Evolutionary conservation across 2,797 vertebrate genomes (phyloP), one percentile per base, ranked within the genome.

Genomic region (Enteromius thamalakanensis): DNA sequence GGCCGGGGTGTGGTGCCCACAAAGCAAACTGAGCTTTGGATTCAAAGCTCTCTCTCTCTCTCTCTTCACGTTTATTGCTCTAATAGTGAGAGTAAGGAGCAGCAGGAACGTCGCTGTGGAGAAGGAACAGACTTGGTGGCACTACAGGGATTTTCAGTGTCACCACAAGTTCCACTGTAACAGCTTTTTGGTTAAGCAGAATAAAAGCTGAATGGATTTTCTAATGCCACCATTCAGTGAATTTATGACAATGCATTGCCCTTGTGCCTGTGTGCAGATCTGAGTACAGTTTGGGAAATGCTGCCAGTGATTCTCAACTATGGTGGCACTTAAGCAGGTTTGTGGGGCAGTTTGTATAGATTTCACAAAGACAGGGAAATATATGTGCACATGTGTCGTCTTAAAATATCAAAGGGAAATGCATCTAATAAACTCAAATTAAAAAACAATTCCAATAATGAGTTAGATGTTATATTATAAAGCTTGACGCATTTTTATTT

Each of bases 71-170:
- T 75, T 85, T 79, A 82, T 85, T 83, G 83, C 85, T 80, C 81
- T 78, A 79, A 72, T 83, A 82, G 74, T 51, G 68, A 55, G 68
- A 78, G 78, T 78, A 71, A 69, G 69, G 51, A 75, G 76, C 79
- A 76, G 67, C 75, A 51, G 75, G 80, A 76, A 69, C 51, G 76
- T 53, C 23, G 79, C 65, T 81, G 74, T 86, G 87, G 79, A 82
- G 71, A 78, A 62, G 76, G 83, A 82, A 83, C 87, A 89, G 90
- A 90, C 89, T 88, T 81, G 47, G 85, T 85, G 90, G 90, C 89
- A 91, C 88, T 89, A 87, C 19, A 81, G 86, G 89, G 88, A 89
- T 89, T 89, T 90, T 81, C 81, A 62, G 80, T 71, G 83, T 84
- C 85, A 86, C 90, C 89, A 69, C 89, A 88, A 88, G 82, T 85